phyloP scores from a whole-genome alignment of 1,140 invertebrate genomes.

The Aethina tumida region DNA sequence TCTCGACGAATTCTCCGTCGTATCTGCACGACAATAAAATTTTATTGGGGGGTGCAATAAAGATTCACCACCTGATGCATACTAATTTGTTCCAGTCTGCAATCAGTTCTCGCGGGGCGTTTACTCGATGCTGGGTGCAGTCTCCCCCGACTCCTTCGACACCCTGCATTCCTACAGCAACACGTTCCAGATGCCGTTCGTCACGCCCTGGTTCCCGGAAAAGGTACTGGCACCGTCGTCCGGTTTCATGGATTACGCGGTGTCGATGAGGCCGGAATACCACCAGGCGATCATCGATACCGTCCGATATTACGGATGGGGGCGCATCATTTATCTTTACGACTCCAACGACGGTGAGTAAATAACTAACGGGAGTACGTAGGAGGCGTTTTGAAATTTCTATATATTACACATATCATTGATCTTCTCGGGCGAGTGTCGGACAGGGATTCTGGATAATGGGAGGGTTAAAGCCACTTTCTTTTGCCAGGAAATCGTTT shows the following conservation, averaged over 20 bases:
- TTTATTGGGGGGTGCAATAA: too few relatives aligned
- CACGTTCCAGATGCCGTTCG: conserved; percentile 92
- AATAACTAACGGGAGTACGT: too few relatives aligned
- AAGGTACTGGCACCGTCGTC: conserved; percentile 79
- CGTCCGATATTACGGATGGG: conserved; percentile 84
- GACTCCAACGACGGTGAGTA: conserved; percentile 90
- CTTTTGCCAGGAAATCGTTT: too few relatives aligned
- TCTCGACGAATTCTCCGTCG: too few relatives aligned
- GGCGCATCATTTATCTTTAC: conserved; percentile 88
- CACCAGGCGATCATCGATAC: conserved; percentile 89
- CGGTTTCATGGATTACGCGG: conserved; percentile 75
- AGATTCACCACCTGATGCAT: too few relatives aligned
- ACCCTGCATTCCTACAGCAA: conserved; percentile 91
- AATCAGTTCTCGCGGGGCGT: conserved; percentile 83
- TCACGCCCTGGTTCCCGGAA: conserved; percentile 88
- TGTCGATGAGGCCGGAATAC: conserved; percentile 91
- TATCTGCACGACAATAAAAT: too few relatives aligned
- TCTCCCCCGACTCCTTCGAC: conserved; percentile 85
- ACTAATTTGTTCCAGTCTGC: conserved; percentile 64
- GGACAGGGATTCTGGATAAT: too few relatives aligned
- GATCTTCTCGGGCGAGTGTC: too few relatives aligned
- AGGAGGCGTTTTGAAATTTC: too few relatives aligned
- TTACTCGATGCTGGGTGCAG: conserved; percentile 81
- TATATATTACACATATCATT: too few relatives aligned
- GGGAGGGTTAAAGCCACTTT: too few relatives aligned